phyloP scores from a whole-genome alignment of 2,888 invertebrate species.

The Eupithecia tripunctaria region DNA sequence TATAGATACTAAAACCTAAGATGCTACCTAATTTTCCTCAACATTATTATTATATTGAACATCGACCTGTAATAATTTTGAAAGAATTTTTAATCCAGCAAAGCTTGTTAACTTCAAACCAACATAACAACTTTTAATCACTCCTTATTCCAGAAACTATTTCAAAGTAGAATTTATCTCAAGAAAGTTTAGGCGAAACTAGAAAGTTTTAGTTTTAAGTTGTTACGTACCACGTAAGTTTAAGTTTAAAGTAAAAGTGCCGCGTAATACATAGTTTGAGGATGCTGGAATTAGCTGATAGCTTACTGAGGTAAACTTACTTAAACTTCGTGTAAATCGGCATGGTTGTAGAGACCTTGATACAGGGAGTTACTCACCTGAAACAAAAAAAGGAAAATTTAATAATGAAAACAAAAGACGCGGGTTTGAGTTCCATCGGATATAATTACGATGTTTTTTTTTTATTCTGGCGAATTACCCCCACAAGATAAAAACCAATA shows the following conservation, averaged over 20 bases:
- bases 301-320: not conserved
- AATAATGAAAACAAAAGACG: not conserved
- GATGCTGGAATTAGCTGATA: conserved; percentile 5
- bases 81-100: not conserved
- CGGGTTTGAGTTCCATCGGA: not conserved
- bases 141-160: conserved; percentile 4
- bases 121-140: not conserved
- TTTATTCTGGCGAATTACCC: too few species aligned
- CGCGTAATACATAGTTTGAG: not conserved
- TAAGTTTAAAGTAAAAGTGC: conserved; percentile 8
- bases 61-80: not conserved
- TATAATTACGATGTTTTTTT: not conserved
- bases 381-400: conserved; percentile 3
- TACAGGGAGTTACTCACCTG: conserved; percentile 12
- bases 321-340: not conserved
- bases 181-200: conserved; percentile 1
- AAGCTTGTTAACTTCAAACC: not conserved
- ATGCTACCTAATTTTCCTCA: not conserved
- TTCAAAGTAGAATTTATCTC: conserved; percentile 6
- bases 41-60: not conserved
- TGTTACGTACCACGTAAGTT: conserved; percentile 6
- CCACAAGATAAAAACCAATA: too few species aligned
- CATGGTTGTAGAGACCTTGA: not conserved
- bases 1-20: too few species aligned
- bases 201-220: conserved; percentile 2